Conservation (phyloP, 2,888 invertebrate species). For the Tetragonula carbonaria region DNA sequence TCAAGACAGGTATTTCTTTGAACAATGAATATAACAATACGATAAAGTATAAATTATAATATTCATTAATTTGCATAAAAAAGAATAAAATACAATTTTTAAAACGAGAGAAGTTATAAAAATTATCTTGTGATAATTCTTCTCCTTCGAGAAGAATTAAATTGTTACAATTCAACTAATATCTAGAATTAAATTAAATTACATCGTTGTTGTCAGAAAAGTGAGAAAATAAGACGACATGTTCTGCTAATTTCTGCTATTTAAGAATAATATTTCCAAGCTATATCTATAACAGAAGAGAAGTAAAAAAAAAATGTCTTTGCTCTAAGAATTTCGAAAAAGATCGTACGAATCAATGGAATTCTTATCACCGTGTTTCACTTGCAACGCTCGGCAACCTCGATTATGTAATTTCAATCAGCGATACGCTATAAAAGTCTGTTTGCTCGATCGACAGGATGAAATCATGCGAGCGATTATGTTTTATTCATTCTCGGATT, state of each 20-base stretch:
- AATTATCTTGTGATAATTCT: neutral
- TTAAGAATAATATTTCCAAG: neutral
- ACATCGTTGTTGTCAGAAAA: no score
- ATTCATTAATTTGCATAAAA: no score
- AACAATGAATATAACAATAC: no score
- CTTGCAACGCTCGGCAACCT: neutral
- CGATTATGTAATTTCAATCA: conserved; percentile 24
- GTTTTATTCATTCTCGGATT: conserved; percentile 24
- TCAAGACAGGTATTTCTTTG: no score
- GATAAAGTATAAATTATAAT: no score
- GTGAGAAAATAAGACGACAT: neutral
- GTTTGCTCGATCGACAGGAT: conserved; percentile 27
- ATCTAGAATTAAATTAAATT: no score
- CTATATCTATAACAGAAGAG: neutral
- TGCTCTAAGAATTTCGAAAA: neutral
- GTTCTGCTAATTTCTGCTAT: neutral
- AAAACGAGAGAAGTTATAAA: neutral
- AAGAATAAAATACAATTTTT: no score
- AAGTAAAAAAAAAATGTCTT: neutral
- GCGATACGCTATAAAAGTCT: conserved; percentile 12
- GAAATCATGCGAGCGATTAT: conserved; percentile 12
- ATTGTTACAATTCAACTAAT: no score
- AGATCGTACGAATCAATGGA: neutral
- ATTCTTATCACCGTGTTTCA: conserved; percentile 15
- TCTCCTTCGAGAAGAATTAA: no score